These are phyloP conservation scores for Ammospiza caudacuta DNA, from an alignment of 2,113 vertebrate genomes.

Conservation along the genomic window DNA sequence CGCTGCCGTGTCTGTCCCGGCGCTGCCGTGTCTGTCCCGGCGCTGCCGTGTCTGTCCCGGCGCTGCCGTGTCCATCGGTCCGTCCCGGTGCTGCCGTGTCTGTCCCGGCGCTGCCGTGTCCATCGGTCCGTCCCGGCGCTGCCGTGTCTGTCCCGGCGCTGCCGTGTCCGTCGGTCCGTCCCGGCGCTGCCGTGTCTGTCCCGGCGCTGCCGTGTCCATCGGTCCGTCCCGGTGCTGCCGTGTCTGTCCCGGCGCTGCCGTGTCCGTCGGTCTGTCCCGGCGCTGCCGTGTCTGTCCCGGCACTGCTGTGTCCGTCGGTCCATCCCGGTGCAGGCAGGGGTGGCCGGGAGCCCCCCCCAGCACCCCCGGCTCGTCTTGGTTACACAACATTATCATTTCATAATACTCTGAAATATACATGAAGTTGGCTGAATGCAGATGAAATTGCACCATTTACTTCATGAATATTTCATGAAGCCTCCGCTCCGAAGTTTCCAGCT, in stretches of 20 bases:
- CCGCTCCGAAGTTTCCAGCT: slow-evolving; percentile 71
- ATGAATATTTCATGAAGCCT: slow-evolving; percentile 83
- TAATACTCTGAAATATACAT: slow-evolving; percentile 83
- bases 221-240: background rate
- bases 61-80: background rate
- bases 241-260: background rate
- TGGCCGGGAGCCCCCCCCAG: background rate
- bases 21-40: background rate
- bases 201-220: background rate
- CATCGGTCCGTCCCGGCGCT: background rate
- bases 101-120: accelerated
- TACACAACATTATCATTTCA: slow-evolving; percentile 77
- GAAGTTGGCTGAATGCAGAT: slow-evolving; percentile 83
- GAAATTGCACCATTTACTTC: slow-evolving; percentile 83
- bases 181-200: background rate
- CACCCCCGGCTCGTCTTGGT: slow-evolving; percentile 43
- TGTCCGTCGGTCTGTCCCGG: background rate
- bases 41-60: background rate
- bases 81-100: background rate
- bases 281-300: accelerated
- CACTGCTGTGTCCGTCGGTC: background rate
- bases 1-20: too few species aligned
- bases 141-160: background rate
- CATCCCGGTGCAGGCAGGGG: background rate
- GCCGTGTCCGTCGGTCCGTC: background rate